Evolutionary conservation across 2,797 vertebrate species (phyloP), one percentile per base, ranked within the genome.

Genomic region (Coluber constrictor): DNA sequence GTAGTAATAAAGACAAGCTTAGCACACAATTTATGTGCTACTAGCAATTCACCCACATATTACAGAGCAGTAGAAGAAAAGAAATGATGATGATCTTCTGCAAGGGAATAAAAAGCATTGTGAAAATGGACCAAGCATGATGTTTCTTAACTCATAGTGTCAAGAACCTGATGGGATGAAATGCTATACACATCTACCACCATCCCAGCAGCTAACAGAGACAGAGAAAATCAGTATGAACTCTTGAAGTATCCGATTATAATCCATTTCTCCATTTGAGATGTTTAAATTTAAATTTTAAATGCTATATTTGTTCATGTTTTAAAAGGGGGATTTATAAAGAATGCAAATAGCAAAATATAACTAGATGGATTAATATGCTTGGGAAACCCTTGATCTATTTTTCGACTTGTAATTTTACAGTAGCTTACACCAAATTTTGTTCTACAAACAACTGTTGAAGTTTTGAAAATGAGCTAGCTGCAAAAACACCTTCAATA

Each of bases 1-100:
- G 92, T 43, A 95, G 94, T 96, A 95, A 97, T 96, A 96, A 95
- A 95, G 92, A 95, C 87, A 92, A 95, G 94, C 96, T 94, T 90
- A 86, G 59, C 88, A 63, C 11, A 63, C 92, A 92, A 96, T 97
- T 96, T 95, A 94, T 96, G 90, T 79, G 92, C 51, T 91, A 92
- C 95, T 93, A 96, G 94, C 86, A 94, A 91, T 91, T 93, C 91
- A 96, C 89, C 93, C 37, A 92, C 93, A 92, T 4, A 12, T 18
- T 92, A 57, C 23, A 92, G 86, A 61, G 47, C 16, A 63, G 55
- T 88, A 90, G 94, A 43, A 94, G 54, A 93, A 63, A 92, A 94
- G 9, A 88, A 25, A 8, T 70, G 15, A 59, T 93, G 51, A 9
- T 59, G 47, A 93, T 93, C 55, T 90, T 55, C 0, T 18, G 0